These are phyloP conservation scores for Albula glossodonta DNA, from an alignment of 2,113 vertebrate genomes.

Conservation along the genomic window DNA sequence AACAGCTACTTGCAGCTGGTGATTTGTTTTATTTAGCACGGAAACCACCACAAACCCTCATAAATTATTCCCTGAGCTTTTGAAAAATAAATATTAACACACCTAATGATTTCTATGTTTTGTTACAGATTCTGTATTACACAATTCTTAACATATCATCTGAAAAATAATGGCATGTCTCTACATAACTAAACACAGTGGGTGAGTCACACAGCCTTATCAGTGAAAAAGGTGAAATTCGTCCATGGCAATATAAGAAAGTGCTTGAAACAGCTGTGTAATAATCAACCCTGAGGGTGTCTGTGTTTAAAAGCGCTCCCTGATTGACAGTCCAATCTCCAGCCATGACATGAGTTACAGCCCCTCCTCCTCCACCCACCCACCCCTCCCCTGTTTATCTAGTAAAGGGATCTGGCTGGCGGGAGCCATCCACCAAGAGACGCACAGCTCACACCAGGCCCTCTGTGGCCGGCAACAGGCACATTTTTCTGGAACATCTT, in stretches of 20 bases:
- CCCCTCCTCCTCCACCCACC: no score
- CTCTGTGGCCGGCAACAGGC: background rate
- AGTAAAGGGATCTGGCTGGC: slow-evolving; percentile 32
- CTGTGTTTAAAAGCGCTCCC: background rate
- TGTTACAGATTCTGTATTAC: background rate
- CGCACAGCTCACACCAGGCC: background rate
- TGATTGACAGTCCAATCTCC: slow-evolving; percentile 44
- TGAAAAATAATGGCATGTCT: background rate
- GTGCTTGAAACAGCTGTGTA: slow-evolving; percentile 36
- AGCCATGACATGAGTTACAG: slow-evolving; percentile 28
- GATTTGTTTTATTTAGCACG: no score
- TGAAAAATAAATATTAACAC: background rate
- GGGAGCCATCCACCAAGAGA: slow-evolving; percentile 16
- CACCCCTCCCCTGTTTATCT: slow-evolving; percentile 43
- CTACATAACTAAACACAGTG: background rate
- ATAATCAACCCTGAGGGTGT: slow-evolving; percentile 23
- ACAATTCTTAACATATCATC: background rate
- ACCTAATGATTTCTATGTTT: background rate
- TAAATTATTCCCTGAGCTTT: no score
- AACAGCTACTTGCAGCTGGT: no score
- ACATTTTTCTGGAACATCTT: slow-evolving; percentile 36
- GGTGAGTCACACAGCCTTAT: background rate
- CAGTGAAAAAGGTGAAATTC: background rate
- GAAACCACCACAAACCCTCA: no score
- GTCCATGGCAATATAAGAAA: background rate